Percentiles rank a stretch among this genome's conserved stretches.
Evolutionary conservation across 2,888 invertebrate species (phyloP).

Genomic region (Microdon myrmicae): DNA sequence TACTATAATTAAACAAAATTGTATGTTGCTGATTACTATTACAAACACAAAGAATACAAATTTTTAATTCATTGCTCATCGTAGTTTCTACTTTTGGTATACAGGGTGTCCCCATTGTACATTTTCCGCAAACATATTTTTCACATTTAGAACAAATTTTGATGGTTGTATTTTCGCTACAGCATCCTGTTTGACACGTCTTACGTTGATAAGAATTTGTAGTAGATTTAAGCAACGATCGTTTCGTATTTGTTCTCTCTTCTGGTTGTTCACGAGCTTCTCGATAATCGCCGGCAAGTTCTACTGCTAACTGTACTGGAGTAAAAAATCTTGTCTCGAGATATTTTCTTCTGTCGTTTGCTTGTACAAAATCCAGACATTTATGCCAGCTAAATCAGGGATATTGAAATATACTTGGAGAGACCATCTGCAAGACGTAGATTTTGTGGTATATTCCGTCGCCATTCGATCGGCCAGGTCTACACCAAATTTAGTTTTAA

Average conservation of each 20-base stretch:
- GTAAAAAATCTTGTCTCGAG: conserved; percentile 44
- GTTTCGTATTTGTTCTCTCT: conserved; percentile 24
- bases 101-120: conserved; percentile 23
- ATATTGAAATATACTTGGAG: conserved; percentile 34
- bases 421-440: conserved; percentile 24
- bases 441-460: conserved; percentile 11
- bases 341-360: conserved; percentile 39
- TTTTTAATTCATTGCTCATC: conserved; percentile 25
- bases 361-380: too few species aligned
- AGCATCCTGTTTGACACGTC: conserved; percentile 35
- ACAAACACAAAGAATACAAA: conserved; percentile 21
- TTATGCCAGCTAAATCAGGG: conserved; percentile 30
- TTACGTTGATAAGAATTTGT: conserved; percentile 22
- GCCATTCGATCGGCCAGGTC: too few species aligned
- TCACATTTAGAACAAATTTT: conserved; percentile 27
- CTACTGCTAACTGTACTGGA: conserved; percentile 33
- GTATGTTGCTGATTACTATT: conserved; percentile 16
- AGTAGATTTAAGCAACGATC: conserved; percentile 24
- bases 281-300: conserved; percentile 36
- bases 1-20: conserved; percentile 25
- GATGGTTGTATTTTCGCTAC: conserved; percentile 28
- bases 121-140: conserved; percentile 42
- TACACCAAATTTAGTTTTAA: too few species aligned
- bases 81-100: conserved; percentile 36
- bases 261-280: conserved; percentile 29